Evolutionary conservation across 2,888 invertebrate species (phyloP), one percentile per base, ranked within the genome.

Genomic region (Andricus curvator): DNA sequence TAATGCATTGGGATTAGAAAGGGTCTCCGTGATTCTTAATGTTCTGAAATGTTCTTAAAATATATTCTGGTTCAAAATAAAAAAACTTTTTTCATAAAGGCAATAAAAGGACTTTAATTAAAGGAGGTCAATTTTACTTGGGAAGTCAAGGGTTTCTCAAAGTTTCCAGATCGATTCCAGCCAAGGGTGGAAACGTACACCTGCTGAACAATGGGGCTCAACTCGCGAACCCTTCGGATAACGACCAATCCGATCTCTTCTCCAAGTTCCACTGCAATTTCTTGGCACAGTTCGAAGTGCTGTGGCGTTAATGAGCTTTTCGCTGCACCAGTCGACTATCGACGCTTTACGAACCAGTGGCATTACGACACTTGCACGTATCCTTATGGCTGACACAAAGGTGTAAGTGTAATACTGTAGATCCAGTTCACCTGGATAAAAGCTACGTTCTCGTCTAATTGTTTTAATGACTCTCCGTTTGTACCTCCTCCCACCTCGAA

Each of bases 391-490:
- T 64, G 78, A 77, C 67, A 79, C 70, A 79, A 79, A 79, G 76
- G 64, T 62, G n/a, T 67, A 70, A 74, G 25, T 77, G 66, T 74
- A 33, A 64, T 25, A 64, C 20, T 41, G 37, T 44, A 2, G 60
- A 68, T 41, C 51, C 22, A 62, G 41, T 67, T 33, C 48, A 60
- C 56, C 41, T 29, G 37, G 56, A 29, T 62, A 56, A 33, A 68
- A 68, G 44, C 48, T 11, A 67, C 76, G 83, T 81, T 86, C 86
- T 84, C 83, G 80, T 82, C 86, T 90, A 89, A 90, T 90, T 89
- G 89, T 89, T 88, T 89, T 89, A 90, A 90, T 88, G 89, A 88
- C 88, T 86, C 84, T 80, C 82, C 84, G 83, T 84, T 85, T 80
- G 78, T 84, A 56, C 74, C 78, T 44, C 79, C 66, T 22, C 68